These are phyloP conservation scores for Campoplex nolae DNA, from an alignment of 2,888 invertebrate genomes.

Conservation along the genomic window DNA sequence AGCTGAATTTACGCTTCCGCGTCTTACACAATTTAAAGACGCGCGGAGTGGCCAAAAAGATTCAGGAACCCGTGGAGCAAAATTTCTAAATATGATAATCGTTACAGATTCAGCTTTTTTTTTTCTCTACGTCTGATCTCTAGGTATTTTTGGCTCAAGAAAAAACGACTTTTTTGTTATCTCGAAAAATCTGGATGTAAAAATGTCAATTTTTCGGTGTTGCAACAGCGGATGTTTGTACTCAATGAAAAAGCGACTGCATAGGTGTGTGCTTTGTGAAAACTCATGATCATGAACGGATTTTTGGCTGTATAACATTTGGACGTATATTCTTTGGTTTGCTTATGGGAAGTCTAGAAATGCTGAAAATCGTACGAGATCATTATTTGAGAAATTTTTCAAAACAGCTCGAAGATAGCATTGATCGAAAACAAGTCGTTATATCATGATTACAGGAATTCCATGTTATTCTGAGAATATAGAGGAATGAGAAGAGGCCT, in stretches of 20 bases:
- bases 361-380: background rate
- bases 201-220: no score
- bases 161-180: no score
- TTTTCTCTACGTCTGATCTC: background rate
- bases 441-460: slow-evolving; percentile 54
- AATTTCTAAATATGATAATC: slow-evolving; percentile 3
- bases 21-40: slow-evolving; percentile 18
- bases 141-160: background rate
- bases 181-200: no score
- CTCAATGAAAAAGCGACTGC: no score
- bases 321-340: no score
- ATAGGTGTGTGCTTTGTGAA: no score
- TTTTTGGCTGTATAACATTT: no score
- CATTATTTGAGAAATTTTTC: background rate
- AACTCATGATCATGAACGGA: no score
- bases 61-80: background rate
- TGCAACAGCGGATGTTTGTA: no score
- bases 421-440: background rate
- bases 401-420: background rate
- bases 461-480: slow-evolving; percentile 29
- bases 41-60: background rate
- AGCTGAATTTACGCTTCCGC: background rate
- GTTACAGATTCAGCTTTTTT: background rate
- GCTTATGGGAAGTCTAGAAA: no score
- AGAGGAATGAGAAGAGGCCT: background rate